phyloP scores from a whole-genome alignment of 1,140 invertebrate species.

The Euwallacea similis region DNA sequence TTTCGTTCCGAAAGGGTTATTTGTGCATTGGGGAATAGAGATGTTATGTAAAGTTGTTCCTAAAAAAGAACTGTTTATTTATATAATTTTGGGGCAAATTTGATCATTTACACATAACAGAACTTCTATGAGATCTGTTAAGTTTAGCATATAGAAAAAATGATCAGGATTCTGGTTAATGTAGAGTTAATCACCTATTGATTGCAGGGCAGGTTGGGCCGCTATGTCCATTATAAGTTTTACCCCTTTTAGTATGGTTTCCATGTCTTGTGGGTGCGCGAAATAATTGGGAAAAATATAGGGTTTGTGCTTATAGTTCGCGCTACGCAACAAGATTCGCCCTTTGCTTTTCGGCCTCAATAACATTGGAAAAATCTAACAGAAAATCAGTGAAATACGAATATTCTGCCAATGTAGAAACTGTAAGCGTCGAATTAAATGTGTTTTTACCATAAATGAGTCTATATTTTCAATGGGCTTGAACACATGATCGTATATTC shows the following conservation, averaged over 20 bases:
- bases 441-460: constrained; percentile 45
- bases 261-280: constrained; percentile 56
- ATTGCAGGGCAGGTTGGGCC: constrained; percentile 51
- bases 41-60: constrained; percentile 60
- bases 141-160: neutral
- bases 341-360: constrained; percentile 73
- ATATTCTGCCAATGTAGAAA: neutral
- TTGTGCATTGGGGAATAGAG: constrained; percentile 75
- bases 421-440: neutral
- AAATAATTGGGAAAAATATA: constrained; percentile 83
- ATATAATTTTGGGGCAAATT: neutral
- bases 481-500: constrained; percentile 52
- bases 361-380: constrained; percentile 60
- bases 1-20: constrained; percentile 69
- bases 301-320: constrained; percentile 75
- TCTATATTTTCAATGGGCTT: constrained; percentile 48
- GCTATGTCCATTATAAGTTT: constrained; percentile 48
- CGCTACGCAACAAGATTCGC: constrained; percentile 63
- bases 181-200: constrained; percentile 23
- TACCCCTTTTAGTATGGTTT: constrained; percentile 52
- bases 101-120: neutral
- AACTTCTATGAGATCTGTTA: neutral
- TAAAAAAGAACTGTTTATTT: constrained; percentile 31
- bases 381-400: neutral
- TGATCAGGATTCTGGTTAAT: neutral